Conservation (phyloP, 2,797 vertebrate species). For the Vultur gryphus region DNA sequence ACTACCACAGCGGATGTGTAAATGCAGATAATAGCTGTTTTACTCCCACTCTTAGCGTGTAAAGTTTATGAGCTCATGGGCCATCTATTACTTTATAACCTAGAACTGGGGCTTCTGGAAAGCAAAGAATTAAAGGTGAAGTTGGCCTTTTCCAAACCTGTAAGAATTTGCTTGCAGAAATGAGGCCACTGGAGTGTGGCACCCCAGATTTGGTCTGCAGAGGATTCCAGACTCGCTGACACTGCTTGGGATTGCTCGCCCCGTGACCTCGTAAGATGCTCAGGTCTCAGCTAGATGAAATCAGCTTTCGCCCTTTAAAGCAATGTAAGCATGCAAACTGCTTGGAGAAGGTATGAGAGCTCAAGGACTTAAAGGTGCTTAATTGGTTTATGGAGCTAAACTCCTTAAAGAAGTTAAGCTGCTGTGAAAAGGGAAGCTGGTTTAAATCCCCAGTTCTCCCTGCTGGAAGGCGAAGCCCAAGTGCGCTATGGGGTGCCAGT, state of each 20-base stretch:
- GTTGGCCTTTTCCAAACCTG: background rate
- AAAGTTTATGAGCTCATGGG: background rate
- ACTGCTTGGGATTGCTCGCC: background rate
- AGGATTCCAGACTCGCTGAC: background rate
- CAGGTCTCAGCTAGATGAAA: background rate
- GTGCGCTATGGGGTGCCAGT: background rate
- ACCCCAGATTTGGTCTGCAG: background rate
- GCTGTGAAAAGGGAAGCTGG: constrained; percentile 11
- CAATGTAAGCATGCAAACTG: background rate
- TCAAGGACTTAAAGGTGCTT: constrained; percentile 8
- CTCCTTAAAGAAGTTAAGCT: constrained; percentile 32
- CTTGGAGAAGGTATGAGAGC: background rate
- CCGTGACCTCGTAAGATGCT: background rate
- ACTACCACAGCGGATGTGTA: background rate
- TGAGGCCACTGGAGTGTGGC: background rate
- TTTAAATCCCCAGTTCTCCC: background rate
- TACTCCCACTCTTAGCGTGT: background rate
- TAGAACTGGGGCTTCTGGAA: background rate
- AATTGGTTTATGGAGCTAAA: constrained; percentile 50
- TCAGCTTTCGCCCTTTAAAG: background rate
- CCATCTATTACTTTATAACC: background rate
- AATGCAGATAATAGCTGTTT: background rate
- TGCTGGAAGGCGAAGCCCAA: background rate
- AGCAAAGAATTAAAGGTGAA: background rate
- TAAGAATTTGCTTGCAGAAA: background rate